A percentile compares a stretch with the other conserved stretches of the same genome.
phyloP scores from a whole-genome alignment of 2,888 invertebrate genomes.

The Drosophila niveifrons region DNA sequence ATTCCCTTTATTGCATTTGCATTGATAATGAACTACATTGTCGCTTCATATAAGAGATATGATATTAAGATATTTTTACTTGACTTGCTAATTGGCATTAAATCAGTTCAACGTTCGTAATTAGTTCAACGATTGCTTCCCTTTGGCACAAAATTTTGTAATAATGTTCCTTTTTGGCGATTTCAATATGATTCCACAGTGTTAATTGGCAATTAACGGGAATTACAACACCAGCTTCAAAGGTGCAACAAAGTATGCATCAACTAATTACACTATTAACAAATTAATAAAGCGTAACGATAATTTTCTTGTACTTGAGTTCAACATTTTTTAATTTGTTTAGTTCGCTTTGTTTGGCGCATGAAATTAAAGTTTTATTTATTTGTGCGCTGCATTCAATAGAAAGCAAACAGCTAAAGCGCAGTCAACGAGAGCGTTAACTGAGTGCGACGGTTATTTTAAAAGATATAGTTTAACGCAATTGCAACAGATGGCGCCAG shows the following conservation, averaged over 20 bases:
- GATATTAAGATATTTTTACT: not conserved
- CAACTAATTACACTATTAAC: slow-evolving; percentile 29
- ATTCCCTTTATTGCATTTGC: slow-evolving; percentile 23
- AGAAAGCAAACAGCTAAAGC: slow-evolving; percentile 27
- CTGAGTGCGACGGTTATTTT: slow-evolving; percentile 12
- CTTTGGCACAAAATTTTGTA: not conserved
- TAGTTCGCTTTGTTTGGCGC: slow-evolving; percentile 14
- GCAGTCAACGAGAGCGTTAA: not conserved
- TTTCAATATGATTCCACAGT: not conserved
- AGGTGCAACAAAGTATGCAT: slow-evolving; percentile 16
- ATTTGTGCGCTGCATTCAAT: slow-evolving; percentile 1
- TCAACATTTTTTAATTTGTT: slow-evolving; percentile 25
- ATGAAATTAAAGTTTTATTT: slow-evolving; percentile 10
- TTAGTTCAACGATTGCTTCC: not conserved
- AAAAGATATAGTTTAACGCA: not conserved
- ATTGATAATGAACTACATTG: slow-evolving; percentile 60
- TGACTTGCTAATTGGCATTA: slow-evolving; percentile 5
- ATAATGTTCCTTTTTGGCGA: not conserved
- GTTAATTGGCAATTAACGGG: slow-evolving; percentile 5
- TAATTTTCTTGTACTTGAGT: slow-evolving; percentile 1
- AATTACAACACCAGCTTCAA: slow-evolving; percentile 8
- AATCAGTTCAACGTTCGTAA: not conserved
- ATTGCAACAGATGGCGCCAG: slow-evolving; percentile 35
- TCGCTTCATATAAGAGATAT: not conserved
- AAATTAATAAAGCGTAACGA: slow-evolving; percentile 51